Evolutionary conservation across 2,888 invertebrate genomes (phyloP).

Genomic region (Agonopterix heracliana): DNA sequence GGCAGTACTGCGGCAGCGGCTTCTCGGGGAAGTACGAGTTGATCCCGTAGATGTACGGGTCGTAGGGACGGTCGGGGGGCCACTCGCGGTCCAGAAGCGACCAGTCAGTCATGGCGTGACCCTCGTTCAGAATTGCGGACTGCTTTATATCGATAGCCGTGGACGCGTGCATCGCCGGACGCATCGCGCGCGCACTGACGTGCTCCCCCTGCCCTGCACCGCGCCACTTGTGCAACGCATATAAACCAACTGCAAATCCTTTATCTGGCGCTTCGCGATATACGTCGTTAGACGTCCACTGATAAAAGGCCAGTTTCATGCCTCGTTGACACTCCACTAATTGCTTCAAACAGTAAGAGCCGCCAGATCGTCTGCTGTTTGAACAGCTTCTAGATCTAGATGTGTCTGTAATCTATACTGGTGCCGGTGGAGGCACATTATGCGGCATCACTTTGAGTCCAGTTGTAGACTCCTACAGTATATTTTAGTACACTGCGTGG

Average conservation of each 20-base stretch:
- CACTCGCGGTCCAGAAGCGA: conserved; percentile 34
- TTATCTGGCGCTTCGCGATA: conserved; percentile 38
- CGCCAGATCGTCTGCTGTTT: too few species aligned
- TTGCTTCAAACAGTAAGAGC: not conserved
- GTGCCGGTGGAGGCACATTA: too few species aligned
- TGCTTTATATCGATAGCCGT: conserved; percentile 34
- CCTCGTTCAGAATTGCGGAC: conserved; percentile 15
- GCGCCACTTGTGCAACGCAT: conserved; percentile 45
- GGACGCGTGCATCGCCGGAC: conserved; percentile 50
- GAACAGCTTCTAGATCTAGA: too few species aligned
- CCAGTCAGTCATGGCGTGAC: conserved; percentile 43
- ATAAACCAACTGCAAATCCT: conserved; percentile 66
- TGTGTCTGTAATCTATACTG: too few species aligned
- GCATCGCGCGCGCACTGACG: conserved; percentile 55
- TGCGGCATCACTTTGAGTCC: too few species aligned
- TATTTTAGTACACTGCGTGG: too few species aligned
- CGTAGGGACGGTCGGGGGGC: conserved; percentile 25
- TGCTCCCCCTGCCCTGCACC: conserved; percentile 32
- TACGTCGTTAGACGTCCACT: conserved; percentile 36
- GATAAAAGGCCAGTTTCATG: conserved; percentile 39
- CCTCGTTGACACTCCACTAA: conserved; percentile 21
- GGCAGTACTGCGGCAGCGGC: conserved; percentile 15
- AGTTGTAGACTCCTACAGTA: too few species aligned
- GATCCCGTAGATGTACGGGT: conserved; percentile 27
- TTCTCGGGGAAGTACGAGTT: conserved; percentile 23